Conservation (phyloP, 2,888 invertebrate species). For the Tetheella fluctuosa region DNA sequence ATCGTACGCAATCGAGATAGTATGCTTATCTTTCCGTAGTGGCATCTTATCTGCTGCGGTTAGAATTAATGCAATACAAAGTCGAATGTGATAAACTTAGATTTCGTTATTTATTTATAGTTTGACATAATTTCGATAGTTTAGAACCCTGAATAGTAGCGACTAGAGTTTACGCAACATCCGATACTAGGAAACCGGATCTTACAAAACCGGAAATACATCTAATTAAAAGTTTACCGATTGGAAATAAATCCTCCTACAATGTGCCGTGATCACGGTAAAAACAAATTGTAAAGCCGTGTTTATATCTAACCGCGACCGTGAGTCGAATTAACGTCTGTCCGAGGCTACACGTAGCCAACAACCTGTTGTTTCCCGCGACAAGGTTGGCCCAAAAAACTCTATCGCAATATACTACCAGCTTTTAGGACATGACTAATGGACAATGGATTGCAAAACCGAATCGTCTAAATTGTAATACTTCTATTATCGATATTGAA, state of each 20-base stretch:
- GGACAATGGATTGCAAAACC: conserved; percentile 68
- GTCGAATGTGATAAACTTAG: conserved; percentile 53
- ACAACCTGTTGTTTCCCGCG: conserved; percentile 54
- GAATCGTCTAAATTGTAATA: conserved; percentile 43
- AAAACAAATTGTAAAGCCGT: conserved; percentile 54
- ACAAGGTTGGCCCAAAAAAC: conserved; percentile 70
- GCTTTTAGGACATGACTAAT: conserved; percentile 78
- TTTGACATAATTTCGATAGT: conserved; percentile 51
- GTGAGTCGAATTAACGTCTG: conserved; percentile 68
- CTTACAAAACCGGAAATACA: conserved; percentile 14
- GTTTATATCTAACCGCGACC: conserved; percentile 63
- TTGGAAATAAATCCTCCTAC: conserved; percentile 16
- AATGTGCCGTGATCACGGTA: conserved; percentile 43
- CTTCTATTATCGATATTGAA: conserved; percentile 27
- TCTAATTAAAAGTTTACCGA: conserved; percentile 5
- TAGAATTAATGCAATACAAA: conserved; percentile 68
- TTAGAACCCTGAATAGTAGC: conserved; percentile 21
- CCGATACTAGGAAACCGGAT: conserved; percentile 13
- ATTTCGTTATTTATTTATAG: conserved; percentile 57
- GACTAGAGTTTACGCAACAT: conserved; percentile 13
- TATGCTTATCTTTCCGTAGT: conserved; percentile 58
- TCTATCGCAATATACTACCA: conserved; percentile 60
- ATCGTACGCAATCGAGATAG: conserved; percentile 74
- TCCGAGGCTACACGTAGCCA: conserved; percentile 75
- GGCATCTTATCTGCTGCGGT: conserved; percentile 67